Evolutionary conservation across 2,113 vertebrate species (phyloP).

Genomic region (Neodontobutis hainanensis): DNA sequence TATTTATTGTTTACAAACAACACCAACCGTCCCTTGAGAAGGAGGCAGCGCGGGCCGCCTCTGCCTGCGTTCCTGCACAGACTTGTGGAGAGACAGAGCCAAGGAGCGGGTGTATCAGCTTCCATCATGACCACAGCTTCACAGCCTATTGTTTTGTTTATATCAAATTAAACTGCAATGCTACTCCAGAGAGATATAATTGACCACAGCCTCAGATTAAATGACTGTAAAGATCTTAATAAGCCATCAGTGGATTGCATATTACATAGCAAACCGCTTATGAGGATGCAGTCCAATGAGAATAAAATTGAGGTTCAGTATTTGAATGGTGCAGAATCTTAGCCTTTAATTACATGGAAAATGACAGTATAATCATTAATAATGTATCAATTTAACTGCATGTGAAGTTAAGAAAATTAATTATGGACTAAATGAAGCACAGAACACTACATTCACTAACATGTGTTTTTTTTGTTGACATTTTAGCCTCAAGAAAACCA

Average conservation of each 20-base stretch:
- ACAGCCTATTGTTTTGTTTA: constrained; percentile 77
- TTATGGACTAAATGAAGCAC: constrained; percentile 38
- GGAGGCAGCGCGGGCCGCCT: constrained; percentile 26
- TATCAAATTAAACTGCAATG: constrained; percentile 80
- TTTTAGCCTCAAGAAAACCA: too few species aligned
- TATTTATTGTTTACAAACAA: constrained; percentile 76
- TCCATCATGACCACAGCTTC: constrained; percentile 74
- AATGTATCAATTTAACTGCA: constrained; percentile 72
- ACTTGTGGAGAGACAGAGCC: constrained; percentile 34
- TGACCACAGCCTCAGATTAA: constrained; percentile 78
- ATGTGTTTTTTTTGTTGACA: too few species aligned
- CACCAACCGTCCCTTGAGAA: constrained; percentile 58
- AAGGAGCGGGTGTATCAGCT: constrained; percentile 70
- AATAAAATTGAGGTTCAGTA: constrained; percentile 57
- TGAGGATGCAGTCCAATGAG: constrained; percentile 66
- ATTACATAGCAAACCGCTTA: constrained; percentile 76
- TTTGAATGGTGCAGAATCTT: constrained; percentile 71
- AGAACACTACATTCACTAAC: background rate
- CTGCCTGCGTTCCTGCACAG: constrained; percentile 59
- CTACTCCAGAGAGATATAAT: constrained; percentile 75
- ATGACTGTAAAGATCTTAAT: constrained; percentile 81
- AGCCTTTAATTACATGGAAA: constrained; percentile 62
- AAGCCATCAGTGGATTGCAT: constrained; percentile 77
- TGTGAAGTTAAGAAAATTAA: constrained; percentile 60
- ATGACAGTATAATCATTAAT: constrained; percentile 66